phyloP scores from a whole-genome alignment of 2,888 invertebrate genomes.

The Himalopsyche anomala region DNA sequence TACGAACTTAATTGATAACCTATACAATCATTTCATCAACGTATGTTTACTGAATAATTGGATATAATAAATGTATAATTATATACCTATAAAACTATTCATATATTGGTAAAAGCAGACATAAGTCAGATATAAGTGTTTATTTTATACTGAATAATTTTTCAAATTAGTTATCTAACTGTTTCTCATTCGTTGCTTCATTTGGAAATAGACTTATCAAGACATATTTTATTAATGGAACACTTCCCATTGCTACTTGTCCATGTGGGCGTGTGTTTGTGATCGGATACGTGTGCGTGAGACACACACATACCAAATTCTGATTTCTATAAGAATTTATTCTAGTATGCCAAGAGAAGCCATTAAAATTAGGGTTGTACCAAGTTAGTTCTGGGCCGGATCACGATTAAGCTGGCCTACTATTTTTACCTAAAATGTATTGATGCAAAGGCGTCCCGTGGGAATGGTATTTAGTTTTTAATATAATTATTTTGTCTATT shows the following conservation, averaged over 20 bases:
- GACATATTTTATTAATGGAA: slow-evolving; percentile 46
- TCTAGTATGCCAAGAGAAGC: slow-evolving; percentile 70
- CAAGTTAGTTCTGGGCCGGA: slow-evolving; percentile 75
- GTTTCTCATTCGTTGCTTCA: slow-evolving; percentile 35
- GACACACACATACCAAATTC: slow-evolving; percentile 3
- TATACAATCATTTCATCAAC: too few species aligned
- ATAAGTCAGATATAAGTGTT: slow-evolving; percentile 33
- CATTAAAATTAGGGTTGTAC: slow-evolving; percentile 79
- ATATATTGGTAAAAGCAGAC: not conserved
- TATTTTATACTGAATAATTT: not conserved
- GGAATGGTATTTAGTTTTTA: not conserved
- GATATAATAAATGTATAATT: not conserved
- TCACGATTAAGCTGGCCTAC: slow-evolving; percentile 68
- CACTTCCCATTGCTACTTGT: slow-evolving; percentile 41
- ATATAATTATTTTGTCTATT: too few species aligned
- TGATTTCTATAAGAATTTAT: slow-evolving; percentile 49
- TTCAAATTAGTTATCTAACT: slow-evolving; percentile 8
- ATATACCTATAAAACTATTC: not conserved
- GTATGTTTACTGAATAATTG: not conserved
- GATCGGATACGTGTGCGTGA: slow-evolving; percentile 4
- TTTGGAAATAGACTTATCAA: slow-evolving; percentile 39
- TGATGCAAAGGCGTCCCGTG: slow-evolving; percentile 60
- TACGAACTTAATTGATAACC: too few species aligned
- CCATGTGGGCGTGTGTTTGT: slow-evolving; percentile 27
- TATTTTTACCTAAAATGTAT: slow-evolving; percentile 68